Conservation (phyloP, 1,140 invertebrate genomes). For the Lepidostoma basale region DNA sequence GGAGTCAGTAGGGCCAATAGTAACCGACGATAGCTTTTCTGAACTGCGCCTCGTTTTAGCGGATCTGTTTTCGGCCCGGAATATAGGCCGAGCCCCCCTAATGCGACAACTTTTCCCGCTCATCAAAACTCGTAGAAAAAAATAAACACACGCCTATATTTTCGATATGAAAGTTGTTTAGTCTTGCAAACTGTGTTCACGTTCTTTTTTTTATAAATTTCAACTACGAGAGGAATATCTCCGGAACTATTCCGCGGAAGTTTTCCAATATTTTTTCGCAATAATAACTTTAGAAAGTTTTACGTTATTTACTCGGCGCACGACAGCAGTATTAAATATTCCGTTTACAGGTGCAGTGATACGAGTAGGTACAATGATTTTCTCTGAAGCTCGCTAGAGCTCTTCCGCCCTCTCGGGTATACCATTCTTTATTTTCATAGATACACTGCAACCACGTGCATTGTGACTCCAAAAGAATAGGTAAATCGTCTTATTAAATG, state of each 20-base stretch:
- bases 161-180: slow-evolving; percentile 23
- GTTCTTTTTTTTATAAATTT: too few species aligned
- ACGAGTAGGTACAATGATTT: too few species aligned
- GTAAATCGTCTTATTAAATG: too few species aligned
- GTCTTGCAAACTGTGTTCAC: background rate
- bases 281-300: background rate
- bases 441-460: too few species aligned
- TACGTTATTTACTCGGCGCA: background rate
- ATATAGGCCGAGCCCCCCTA: background rate
- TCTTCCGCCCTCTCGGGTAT: too few species aligned
- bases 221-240: background rate
- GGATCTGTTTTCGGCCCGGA: too few species aligned
- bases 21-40: background rate
- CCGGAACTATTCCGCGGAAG: background rate
- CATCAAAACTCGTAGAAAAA: slow-evolving; percentile 42
- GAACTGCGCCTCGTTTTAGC: background rate
- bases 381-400: too few species aligned
- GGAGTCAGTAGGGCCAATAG: background rate
- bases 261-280: background rate
- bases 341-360: too few species aligned
- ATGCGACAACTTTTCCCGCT: slow-evolving; percentile 29
- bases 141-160: slow-evolving; percentile 42
- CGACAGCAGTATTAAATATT: background rate
- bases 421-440: too few species aligned
- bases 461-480: too few species aligned